These are phyloP conservation scores for Naso thynnoides DNA, from an alignment of 2,797 vertebrate genomes.

Conservation along the genomic window DNA sequence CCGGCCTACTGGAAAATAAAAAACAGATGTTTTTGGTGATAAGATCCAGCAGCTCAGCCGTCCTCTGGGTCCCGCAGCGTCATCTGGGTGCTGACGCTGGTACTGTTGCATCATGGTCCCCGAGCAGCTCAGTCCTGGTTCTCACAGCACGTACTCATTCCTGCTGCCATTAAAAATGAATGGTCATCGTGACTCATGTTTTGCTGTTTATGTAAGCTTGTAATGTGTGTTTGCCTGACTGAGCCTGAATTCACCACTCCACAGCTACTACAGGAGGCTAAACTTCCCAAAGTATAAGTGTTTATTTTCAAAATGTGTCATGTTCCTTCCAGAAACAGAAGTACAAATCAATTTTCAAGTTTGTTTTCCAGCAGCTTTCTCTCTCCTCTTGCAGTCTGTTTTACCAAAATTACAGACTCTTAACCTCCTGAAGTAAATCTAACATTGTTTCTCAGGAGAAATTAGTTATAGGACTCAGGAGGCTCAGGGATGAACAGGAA, in stretches of 20 bases:
- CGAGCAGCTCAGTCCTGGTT: conserved; percentile 38
- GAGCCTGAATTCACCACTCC: conserved; percentile 34
- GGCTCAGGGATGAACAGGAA: background rate
- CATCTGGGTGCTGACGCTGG: conserved; percentile 28
- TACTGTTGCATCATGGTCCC: conserved; percentile 60
- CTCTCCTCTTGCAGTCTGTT: background rate
- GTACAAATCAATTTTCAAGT: background rate
- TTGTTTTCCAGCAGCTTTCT: conserved; percentile 24
- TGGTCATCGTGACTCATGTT: conserved; percentile 62
- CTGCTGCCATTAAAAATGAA: conserved; percentile 70
- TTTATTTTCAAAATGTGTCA: conserved; percentile 37
- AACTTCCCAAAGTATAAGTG: conserved; percentile 46
- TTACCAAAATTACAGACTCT: background rate
- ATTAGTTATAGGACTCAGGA: background rate
- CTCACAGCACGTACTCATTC: conserved; percentile 35
- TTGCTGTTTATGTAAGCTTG: conserved; percentile 65
- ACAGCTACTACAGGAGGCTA: conserved; percentile 4
- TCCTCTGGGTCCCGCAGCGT: conserved; percentile 25
- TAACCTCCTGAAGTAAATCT: background rate
- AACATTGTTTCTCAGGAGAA: conserved; percentile 12
- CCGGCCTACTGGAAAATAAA: background rate
- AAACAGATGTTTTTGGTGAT: conserved; percentile 8
- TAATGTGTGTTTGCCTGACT: conserved; percentile 57
- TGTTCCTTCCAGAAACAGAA: conserved; percentile 3
- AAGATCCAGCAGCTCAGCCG: background rate